Conservation (phyloP, 1,140 invertebrate species). For the Brachionus rubens region DNA sequence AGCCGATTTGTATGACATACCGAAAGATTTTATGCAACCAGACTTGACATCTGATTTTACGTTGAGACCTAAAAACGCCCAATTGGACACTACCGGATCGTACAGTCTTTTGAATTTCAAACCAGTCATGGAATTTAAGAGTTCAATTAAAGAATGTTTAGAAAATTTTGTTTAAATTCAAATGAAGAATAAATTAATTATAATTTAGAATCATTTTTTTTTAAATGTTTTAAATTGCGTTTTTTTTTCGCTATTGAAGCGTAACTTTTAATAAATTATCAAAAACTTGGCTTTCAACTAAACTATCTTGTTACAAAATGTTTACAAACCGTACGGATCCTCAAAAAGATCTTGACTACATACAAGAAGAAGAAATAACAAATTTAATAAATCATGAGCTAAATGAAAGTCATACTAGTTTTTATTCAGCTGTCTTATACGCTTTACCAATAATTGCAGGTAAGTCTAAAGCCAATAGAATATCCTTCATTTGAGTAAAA, state of each 20-base stretch:
- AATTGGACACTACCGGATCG: slow-evolving; percentile 52
- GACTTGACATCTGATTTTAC: slow-evolving; percentile 53
- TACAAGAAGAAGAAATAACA: too few species aligned
- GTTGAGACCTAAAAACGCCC: slow-evolving; percentile 61
- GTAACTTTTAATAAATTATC: not conserved
- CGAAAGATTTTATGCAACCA: slow-evolving; percentile 57
- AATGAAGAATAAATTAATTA: slow-evolving; percentile 7
- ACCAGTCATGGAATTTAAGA: slow-evolving; percentile 27
- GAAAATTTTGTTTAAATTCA: slow-evolving; percentile 30
- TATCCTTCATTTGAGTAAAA: too few species aligned
- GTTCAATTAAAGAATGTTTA: slow-evolving; percentile 36
- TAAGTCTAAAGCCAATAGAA: not conserved
- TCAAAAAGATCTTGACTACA: too few species aligned
- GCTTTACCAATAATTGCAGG: not conserved
- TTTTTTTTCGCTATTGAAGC: not conserved
- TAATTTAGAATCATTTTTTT: too few species aligned
- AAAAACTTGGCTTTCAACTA: not conserved
- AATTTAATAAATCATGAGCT: too few species aligned
- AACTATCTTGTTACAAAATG: not conserved
- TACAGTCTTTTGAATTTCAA: slow-evolving; percentile 3
- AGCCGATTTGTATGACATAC: slow-evolving; percentile 59
- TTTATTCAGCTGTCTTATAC: not conserved
- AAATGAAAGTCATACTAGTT: not conserved
- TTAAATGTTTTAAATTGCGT: not conserved
- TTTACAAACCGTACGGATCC: too few species aligned